Base-by-base conservation (phyloP, 2,797 vertebrate species). In the Neopelma chrysocephalum region DNA sequence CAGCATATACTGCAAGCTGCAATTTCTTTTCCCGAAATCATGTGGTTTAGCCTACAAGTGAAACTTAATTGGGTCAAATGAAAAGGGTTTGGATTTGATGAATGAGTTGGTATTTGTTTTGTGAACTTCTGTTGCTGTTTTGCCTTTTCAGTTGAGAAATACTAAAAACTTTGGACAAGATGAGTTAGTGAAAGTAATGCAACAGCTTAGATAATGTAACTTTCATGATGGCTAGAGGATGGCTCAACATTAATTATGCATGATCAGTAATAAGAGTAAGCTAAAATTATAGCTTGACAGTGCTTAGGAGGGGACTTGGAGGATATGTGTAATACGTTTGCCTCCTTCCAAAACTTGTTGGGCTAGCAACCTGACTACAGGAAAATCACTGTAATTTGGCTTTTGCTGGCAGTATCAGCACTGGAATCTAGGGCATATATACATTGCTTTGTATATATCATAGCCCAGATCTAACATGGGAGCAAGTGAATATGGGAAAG, bases 201-300 rank as follows among this genome's bases (percentile, higher is more conserved):
- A 92, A 69, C 75, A 85, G 17, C 75, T 96, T 77, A 89, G 78
- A 68, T 82, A 94, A 64, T 80, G 64, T 94, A 85, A 91, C 90
- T 96, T 95, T 94, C 71, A 8, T 89, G 91, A 70, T 89, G 80
- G 87, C 80, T 73, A 21, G 81, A 84, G 79, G 58, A 69, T 93
- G 83, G 77, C 88, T 93, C 88, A 93, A 79, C 86, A 47, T n/a
- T 80, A 86, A 84, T 95, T 95, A 94, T 10, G n/a, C 20, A 36
- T 68, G 68, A 62, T 91, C 94, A 89, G 85, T 87, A 96, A 89
- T 61, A 84, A 66, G 62, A 84, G 45, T 64, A 57, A 90, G 88
- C 83, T 94, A 87, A 95, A 96, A 96, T 96, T 97, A 96, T n/a
- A 95, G 90, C 83, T 82, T 95, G 91, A 91, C 85, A 87, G 48